Conservation (phyloP, 2,113 vertebrate species). For the Microtus pennsylvanicus region DNA sequence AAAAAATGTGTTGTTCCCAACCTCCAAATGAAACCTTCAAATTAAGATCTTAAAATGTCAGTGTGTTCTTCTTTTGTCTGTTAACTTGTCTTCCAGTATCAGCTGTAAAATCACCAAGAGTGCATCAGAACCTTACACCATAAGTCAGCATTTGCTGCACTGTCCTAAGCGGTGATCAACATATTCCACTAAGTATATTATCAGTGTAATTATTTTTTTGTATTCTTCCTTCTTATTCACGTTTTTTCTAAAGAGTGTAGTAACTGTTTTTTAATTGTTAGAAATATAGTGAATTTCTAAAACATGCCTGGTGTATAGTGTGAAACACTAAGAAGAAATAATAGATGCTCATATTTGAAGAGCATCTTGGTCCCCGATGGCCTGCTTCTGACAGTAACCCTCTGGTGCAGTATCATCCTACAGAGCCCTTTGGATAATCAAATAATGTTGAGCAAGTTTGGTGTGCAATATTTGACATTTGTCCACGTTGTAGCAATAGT, state of each 20-base stretch:
- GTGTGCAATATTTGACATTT: too few relatives aligned
- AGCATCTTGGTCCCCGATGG: background rate
- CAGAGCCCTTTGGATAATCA: too few relatives aligned
- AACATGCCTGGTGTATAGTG: too few relatives aligned
- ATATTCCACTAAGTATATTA: background rate
- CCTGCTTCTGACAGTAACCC: too few relatives aligned
- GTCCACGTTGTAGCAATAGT: too few relatives aligned
- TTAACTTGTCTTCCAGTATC: background rate
- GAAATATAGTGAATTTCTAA: background rate
- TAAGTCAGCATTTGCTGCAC: background rate
- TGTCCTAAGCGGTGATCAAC: background rate
- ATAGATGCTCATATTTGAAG: constrained; percentile 46
- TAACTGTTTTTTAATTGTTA: background rate
- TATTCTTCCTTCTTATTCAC: background rate
- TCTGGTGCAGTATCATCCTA: too few relatives aligned
- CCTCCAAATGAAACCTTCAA: constrained; percentile 37
- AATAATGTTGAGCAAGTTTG: too few relatives aligned
- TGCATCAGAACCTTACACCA: constrained; percentile 34
- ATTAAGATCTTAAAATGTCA: background rate
- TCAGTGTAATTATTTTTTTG: constrained; percentile 9
- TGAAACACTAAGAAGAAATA: background rate
- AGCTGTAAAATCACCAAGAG: background rate
- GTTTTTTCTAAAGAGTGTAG: background rate
- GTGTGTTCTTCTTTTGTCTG: background rate
- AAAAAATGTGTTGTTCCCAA: background rate